Evolutionary conservation across 2,113 vertebrate genomes (phyloP).

Genomic region (Perca flavescens): DNA sequence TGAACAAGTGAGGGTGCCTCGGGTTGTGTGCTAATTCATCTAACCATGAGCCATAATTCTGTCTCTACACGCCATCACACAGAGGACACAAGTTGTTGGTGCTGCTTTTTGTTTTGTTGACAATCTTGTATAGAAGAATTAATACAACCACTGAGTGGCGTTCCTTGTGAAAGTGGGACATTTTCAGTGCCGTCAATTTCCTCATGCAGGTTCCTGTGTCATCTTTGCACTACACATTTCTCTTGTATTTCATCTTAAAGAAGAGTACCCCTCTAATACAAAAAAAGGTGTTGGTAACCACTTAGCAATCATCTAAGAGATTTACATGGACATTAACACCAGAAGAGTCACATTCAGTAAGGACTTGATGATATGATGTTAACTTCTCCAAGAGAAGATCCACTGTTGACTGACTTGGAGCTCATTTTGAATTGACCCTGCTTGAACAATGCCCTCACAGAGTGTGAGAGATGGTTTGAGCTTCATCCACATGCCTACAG

Average conservation of each 20-base stretch:
- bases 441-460: conserved; percentile 47
- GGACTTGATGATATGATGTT: conserved; percentile 53
- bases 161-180: conserved; percentile 68
- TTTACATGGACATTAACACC: conserved; percentile 52
- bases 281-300: conserved; percentile 47
- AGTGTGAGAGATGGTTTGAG: conserved; percentile 48
- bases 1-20: conserved; percentile 13
- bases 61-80: conserved; percentile 57
- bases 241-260: conserved; percentile 44
- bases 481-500: conserved; percentile 62
- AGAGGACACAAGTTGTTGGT: conserved; percentile 79
- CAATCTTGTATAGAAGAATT: conserved; percentile 91
- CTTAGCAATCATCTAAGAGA: conserved; percentile 64
- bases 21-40: conserved; percentile 42
- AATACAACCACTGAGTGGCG: conserved; percentile 63
- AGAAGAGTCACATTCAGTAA: conserved; percentile 35
- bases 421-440: conserved; percentile 41
- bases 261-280: conserved; percentile 48
- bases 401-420: conserved; percentile 55
- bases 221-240: conserved; percentile 84
- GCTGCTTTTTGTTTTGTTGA: conserved; percentile 88
- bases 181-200: conserved; percentile 68
- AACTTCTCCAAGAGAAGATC: conserved; percentile 77
- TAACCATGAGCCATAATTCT: conserved; percentile 42
- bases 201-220: conserved; percentile 78